These are phyloP conservation scores for Atrina japonica DNA, from an alignment of 2,888 invertebrate genomes.

Conservation along the genomic window DNA sequence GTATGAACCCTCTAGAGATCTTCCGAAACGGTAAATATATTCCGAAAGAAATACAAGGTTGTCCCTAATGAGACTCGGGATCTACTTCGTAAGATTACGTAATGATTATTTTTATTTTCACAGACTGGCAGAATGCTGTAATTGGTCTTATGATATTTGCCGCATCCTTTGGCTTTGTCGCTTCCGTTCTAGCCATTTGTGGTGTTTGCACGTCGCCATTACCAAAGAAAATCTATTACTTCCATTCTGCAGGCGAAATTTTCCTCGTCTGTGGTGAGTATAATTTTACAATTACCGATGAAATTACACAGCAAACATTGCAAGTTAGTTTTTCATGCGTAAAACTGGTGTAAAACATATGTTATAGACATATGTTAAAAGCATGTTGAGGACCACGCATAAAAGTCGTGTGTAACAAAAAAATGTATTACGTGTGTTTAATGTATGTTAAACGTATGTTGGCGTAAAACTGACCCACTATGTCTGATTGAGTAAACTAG, in stretches of 20 bases:
- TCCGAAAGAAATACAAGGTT: no score
- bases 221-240: conserved; percentile 80
- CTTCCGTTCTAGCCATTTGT: conserved; percentile 76
- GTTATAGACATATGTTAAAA: not conserved
- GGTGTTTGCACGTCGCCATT: conserved; percentile 77
- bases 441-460: no score
- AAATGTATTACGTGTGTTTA: no score
- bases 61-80: no score
- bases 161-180: conserved; percentile 77
- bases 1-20: no score
- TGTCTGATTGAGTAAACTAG: no score
- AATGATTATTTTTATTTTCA: conserved; percentile 48
- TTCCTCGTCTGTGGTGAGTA: conserved; percentile 79
- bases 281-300: not conserved
- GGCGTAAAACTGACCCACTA: no score
- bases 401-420: no score
- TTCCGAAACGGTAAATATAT: no score
- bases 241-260: conserved; percentile 80
- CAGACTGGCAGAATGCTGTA: conserved; percentile 80
- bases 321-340: not conserved
- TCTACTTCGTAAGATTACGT: no score
- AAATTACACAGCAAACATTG: not conserved
- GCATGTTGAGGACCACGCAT: not conserved
- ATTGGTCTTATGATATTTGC: conserved; percentile 79
- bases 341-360: no score